A percentile compares a stretch with the other conserved stretches of the same genome.
Conservation (phyloP, 2,797 vertebrate species). For the Peromyscus attwateri region DNA sequence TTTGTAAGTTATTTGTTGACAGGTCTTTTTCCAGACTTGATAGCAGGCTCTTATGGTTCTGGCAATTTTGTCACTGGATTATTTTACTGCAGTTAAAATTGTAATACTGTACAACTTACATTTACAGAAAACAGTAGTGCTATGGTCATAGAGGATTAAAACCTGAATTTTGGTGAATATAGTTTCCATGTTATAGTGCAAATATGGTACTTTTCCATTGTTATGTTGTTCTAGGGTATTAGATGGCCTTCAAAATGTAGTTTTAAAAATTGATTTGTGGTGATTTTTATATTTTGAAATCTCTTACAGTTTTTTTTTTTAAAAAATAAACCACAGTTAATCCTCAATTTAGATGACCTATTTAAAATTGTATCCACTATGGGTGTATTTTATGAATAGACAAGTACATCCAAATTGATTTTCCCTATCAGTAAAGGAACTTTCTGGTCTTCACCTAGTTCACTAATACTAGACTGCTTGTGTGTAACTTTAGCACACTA, state of each 20-base stretch:
- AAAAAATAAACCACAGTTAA: not conserved
- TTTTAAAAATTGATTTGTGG: slow-evolving; percentile 15
- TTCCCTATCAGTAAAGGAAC: slow-evolving; percentile 11
- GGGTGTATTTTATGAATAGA: not conserved
- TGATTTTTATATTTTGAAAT: slow-evolving; percentile 59
- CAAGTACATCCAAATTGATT: not conserved
- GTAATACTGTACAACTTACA: not conserved
- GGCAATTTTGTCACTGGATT: not conserved
- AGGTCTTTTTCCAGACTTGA: not conserved
- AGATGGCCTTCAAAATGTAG: slow-evolving; percentile 23
- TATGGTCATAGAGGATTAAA: not conserved
- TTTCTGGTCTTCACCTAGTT: not conserved
- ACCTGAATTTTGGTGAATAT: not conserved
- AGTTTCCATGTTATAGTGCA: not conserved
- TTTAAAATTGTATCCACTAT: not conserved
- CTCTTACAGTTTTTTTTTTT: not conserved
- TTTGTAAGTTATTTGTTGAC: slow-evolving; percentile 34
- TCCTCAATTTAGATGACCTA: not conserved
- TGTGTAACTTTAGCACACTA: not conserved
- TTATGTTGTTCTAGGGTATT: not conserved
- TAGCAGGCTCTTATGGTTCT: not conserved
- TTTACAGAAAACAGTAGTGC: slow-evolving; percentile 5
- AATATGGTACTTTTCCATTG: not conserved
- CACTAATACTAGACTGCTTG: not conserved
- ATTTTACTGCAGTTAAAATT: slow-evolving; percentile 45